phyloP scores from a whole-genome alignment of 2,113 vertebrate species.

The Chinchilla lanigera region DNA sequence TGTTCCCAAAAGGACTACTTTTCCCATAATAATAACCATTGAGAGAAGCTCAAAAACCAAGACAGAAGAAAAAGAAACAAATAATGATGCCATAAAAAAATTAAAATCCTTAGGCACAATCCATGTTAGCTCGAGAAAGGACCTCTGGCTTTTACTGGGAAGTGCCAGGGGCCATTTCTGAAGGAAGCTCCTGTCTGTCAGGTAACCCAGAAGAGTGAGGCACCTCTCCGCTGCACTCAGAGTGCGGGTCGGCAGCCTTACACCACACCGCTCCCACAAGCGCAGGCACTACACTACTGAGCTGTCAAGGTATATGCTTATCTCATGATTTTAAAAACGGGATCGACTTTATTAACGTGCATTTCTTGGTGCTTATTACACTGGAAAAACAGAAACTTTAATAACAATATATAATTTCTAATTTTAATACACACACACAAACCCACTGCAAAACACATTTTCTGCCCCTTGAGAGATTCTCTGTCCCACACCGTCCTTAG shows the following conservation, averaged over 20 bases:
- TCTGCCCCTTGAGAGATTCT: neutral
- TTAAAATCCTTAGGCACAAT: constrained; percentile 18
- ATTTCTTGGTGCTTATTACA: neutral
- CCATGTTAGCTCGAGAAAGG: neutral
- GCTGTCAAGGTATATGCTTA: neutral
- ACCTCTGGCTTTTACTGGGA: neutral
- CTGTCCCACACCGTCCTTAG: too few relatives aligned
- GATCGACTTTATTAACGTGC: constrained; percentile 8
- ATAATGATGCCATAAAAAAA: neutral
- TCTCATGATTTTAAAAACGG: neutral
- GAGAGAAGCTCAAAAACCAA: neutral
- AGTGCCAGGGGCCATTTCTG: neutral
- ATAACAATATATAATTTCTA: constrained; percentile 13
- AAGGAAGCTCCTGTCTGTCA: neutral
- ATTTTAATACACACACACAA: neutral
- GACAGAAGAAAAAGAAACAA: neutral
- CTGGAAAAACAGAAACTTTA: neutral
- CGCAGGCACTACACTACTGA: neutral
- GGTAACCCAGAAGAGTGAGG: neutral
- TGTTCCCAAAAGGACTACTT: neutral
- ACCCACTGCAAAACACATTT: constrained; percentile 15
- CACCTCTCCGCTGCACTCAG: neutral
- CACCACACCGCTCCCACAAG: neutral
- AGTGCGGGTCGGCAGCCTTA: neutral
- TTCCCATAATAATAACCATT: neutral